Percentiles rank a stretch among this genome's conserved stretches.
These are phyloP conservation scores for Blastomussa wellsi DNA, from an alignment of 92 coral and sea anemone genomes.

Conservation along the genomic window DNA sequence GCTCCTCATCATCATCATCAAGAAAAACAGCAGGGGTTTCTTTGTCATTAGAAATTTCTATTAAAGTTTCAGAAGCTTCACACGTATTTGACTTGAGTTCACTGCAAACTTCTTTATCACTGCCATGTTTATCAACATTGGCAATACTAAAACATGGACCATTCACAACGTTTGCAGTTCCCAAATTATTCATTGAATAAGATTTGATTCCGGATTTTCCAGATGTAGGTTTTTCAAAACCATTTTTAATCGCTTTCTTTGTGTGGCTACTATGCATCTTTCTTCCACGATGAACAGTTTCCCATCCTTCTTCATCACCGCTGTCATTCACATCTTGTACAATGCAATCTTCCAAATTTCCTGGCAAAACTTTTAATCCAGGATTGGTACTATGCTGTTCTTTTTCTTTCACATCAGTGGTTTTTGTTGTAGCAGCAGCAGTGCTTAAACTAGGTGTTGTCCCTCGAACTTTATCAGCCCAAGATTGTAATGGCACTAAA, in stretches of 20 bases:
- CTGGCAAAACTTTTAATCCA: not conserved
- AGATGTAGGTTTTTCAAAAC: not conserved
- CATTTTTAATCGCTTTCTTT: slow-evolving; percentile 29
- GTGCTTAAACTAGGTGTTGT: slow-evolving; percentile 46
- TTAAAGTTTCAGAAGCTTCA: not conserved
- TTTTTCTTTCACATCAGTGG: not conserved
- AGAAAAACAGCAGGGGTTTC: slow-evolving; percentile 29
- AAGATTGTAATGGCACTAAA: slow-evolving; percentile 65
- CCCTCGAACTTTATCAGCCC: slow-evolving; percentile 98
- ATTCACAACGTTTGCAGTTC: slow-evolving; percentile 1
- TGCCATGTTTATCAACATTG: not conserved
- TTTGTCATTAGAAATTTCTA: slow-evolving; percentile 19
- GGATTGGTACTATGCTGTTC: not conserved
- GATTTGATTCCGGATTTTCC: not conserved
- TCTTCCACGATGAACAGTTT: slow-evolving; percentile 89
- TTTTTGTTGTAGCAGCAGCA: slow-evolving; percentile 38
- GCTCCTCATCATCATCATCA: slow-evolving; percentile 78
- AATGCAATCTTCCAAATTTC: not conserved
- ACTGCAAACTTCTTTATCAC: not conserved
- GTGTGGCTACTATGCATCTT: slow-evolving; percentile 50
- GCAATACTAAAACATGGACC: slow-evolving; percentile 5
- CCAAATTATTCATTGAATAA: slow-evolving; percentile 20
- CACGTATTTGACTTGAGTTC: not conserved
- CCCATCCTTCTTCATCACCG: slow-evolving; percentile 94
- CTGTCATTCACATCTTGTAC: slow-evolving; percentile 56